Evolutionary conservation across 2,113 vertebrate species (phyloP).

Genomic region (Chionodraco myersi): DNA sequence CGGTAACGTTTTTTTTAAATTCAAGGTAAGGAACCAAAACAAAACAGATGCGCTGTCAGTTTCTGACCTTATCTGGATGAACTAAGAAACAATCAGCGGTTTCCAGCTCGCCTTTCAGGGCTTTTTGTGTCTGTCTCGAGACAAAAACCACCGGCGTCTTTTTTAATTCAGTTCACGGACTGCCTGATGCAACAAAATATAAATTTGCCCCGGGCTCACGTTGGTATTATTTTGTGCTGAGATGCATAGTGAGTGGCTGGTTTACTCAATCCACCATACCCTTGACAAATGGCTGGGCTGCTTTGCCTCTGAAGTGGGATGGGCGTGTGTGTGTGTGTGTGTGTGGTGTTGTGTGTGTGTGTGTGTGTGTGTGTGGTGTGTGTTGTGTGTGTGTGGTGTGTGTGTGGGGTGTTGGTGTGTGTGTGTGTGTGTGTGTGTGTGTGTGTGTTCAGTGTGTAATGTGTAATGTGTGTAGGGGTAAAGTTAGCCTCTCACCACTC

Average conservation of each 20-base stretch:
- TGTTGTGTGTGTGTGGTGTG: too few relatives aligned
- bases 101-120: neutral
- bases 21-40: neutral
- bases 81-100: conserved; percentile 16
- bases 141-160: conserved; percentile 12
- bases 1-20: neutral
- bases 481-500: conserved; percentile 39
- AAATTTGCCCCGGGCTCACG: conserved; percentile 37
- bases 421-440: too few relatives aligned
- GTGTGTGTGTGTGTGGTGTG: too few relatives aligned
- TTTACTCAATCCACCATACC: conserved; percentile 45
- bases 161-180: conserved; percentile 43
- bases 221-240: conserved; percentile 40
- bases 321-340: too few relatives aligned
- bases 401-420: too few relatives aligned
- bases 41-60: neutral
- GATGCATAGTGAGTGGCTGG: conserved; percentile 32
- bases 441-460: too few relatives aligned
- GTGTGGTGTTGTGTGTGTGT: too few relatives aligned
- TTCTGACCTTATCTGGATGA: conserved; percentile 19
- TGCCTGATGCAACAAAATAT: conserved; percentile 50
- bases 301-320: conserved; percentile 23
- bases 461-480: neutral
- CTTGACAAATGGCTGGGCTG: conserved; percentile 51
- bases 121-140: neutral